phyloP scores from a whole-genome alignment of 2,888 invertebrate species.

The Galerucella pusilla region DNA sequence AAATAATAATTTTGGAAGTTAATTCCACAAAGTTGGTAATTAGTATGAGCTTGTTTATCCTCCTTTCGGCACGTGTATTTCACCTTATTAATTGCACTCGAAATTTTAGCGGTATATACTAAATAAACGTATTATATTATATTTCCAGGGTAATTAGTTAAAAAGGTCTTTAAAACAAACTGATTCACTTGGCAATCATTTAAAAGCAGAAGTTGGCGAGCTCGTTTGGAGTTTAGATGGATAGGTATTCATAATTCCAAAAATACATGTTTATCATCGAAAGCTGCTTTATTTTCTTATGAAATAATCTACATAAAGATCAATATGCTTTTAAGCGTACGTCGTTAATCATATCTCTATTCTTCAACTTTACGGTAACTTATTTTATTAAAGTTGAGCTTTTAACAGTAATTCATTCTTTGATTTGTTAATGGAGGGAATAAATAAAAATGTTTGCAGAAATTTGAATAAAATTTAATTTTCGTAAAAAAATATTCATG shows the following conservation, averaged over 20 bases:
- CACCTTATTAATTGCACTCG: neutral
- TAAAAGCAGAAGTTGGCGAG: neutral
- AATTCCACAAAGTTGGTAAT: slow-evolving; percentile 4
- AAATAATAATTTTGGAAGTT: neutral
- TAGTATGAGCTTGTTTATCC: slow-evolving; percentile 1
- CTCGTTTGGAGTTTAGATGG: neutral
- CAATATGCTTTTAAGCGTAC: no score
- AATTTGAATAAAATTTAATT: no score
- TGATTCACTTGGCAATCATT: neutral
- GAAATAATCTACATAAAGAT: no score
- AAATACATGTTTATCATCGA: neutral
- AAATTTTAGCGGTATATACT: neutral
- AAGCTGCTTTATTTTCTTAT: neutral
- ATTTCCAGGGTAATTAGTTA: neutral
- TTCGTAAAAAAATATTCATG: no score
- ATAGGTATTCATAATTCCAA: neutral
- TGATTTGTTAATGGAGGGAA: no score
- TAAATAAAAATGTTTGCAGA: no score
- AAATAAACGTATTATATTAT: neutral
- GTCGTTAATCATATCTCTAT: no score
- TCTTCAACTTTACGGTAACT: no score
- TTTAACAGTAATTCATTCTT: no score
- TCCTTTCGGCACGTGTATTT: neutral
- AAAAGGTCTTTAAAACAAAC: neutral
- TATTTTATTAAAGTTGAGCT: no score